phyloP scores from a whole-genome alignment of 2,113 vertebrate genomes.

The Osmerus eperlanus region DNA sequence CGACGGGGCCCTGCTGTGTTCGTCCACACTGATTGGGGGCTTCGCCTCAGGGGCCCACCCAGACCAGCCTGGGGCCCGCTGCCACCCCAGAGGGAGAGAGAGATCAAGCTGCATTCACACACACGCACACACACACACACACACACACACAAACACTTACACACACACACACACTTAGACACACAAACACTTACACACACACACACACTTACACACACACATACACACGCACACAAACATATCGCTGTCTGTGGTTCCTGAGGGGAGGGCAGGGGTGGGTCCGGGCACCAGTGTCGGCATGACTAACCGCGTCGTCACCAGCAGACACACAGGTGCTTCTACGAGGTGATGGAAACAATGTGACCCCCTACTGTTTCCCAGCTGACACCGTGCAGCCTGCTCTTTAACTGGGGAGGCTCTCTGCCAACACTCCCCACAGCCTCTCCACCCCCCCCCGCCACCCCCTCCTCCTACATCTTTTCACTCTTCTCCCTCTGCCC shows the following conservation, averaged over 20 bases:
- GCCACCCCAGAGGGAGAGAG: conserved; percentile 16
- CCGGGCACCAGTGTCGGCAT: not conserved
- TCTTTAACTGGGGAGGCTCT: conserved; percentile 10
- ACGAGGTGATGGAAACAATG: not conserved
- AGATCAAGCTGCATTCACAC: not conserved
- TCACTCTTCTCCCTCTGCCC: not conserved
- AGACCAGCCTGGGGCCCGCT: conserved; percentile 30
- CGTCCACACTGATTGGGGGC: conserved; percentile 46
- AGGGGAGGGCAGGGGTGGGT: not conserved
- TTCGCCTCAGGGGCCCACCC: conserved; percentile 16
- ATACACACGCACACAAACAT: not conserved
- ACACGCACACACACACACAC: no score
- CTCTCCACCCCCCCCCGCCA: not conserved
- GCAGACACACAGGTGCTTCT: not conserved
- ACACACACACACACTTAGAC: not conserved
- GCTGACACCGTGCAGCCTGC: not conserved
- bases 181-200: not conserved
- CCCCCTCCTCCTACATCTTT: not conserved
- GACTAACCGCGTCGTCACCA: not conserved
- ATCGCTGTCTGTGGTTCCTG: not conserved
- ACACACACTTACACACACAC: no score
- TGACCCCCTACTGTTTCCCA: conserved; percentile 1
- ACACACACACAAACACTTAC: no score
- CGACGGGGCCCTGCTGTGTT: conserved; percentile 49
- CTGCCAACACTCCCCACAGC: not conserved